Evolutionary conservation across 2,113 vertebrate genomes (phyloP), one percentile per base, ranked within the genome.

Genomic region (Danionella cerebrum): DNA sequence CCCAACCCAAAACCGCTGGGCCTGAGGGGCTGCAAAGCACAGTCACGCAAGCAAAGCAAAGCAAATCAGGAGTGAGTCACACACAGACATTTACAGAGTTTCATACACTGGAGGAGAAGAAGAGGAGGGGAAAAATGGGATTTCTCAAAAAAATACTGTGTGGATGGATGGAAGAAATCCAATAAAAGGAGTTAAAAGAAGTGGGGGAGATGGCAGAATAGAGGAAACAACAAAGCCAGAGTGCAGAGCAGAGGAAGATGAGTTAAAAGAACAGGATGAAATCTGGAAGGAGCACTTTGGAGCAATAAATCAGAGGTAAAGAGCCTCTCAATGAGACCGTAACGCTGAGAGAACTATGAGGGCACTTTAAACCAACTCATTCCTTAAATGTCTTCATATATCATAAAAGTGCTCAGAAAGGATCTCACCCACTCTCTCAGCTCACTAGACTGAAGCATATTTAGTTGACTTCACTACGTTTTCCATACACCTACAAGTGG

Each of bases 241-340:
- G 35, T 25, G 47, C 19, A 60, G 60, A 2, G 2, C 38, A 36
- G 41, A 59, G 31, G 24, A 14, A 33, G 16, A 18, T 7, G 18
- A 55, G 24, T 31, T 53, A 45, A 55, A 10, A 27, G 21, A 31
- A 25, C 10, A 4, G 50, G 25, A 57, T 29, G 51, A 18, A 65
- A 48, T 65, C 62, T 22, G 44, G 38, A 45, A 35, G 70, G n/a
- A 38, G 19, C 63, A 60, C 62, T 71, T 65, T 47, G 58, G 53
- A 38, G 39, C 62, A 57, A 71, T 71, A 71, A 71, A 71, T 71
- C 60, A 65, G 31, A 14, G 13, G 25, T 21, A 25, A 57, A 55
- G 51, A 65, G 48, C 41, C 41, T 5, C 31, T 48, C 19, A 2
- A 36, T 38, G 41, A 58, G 41, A 47, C 29, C 29, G 14, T 58